Percentiles rank a stretch among this genome's conserved stretches.
phyloP scores from a whole-genome alignment of 2,797 vertebrate species.

The Clamator glandarius region DNA sequence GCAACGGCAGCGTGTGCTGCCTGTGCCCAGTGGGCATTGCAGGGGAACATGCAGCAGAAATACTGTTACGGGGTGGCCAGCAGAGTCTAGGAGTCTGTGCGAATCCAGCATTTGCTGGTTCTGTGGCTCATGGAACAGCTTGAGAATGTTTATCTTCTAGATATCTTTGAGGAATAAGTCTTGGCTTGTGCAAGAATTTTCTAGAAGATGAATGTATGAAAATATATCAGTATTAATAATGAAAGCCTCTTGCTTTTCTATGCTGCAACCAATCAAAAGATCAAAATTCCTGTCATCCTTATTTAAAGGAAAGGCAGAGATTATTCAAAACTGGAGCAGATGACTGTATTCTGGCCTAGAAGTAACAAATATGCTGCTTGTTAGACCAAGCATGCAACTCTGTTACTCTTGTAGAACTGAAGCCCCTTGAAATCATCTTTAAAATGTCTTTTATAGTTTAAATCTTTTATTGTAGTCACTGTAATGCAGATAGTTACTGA shows the following conservation, averaged over 20 bases:
- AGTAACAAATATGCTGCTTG: neutral
- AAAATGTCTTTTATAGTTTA: neutral
- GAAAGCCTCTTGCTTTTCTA: neutral
- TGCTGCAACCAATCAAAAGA: neutral
- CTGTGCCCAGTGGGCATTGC: neutral
- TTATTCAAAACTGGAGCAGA: neutral
- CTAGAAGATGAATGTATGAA: neutral
- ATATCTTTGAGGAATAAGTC: neutral
- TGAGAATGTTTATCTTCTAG: neutral
- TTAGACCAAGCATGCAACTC: accelerated
- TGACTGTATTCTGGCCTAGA: neutral
- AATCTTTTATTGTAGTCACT: neutral
- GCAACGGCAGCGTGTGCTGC: neutral
- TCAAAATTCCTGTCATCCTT: neutral
- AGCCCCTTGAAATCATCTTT: neutral
- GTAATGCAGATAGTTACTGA: neutral
- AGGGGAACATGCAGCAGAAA: neutral
- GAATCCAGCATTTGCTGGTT: neutral
- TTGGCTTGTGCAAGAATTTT: neutral
- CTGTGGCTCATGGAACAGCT: neutral
- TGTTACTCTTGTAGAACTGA: neutral
- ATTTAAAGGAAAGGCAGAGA: neutral
- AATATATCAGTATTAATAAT: neutral
- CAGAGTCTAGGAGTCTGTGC: neutral
- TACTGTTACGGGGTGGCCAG: neutral